A percentile compares a stretch with the other conserved stretches of the same genome.
These are phyloP conservation scores for Leucania comma DNA, from an alignment of 2,888 invertebrate genomes.

Conservation along the genomic window DNA sequence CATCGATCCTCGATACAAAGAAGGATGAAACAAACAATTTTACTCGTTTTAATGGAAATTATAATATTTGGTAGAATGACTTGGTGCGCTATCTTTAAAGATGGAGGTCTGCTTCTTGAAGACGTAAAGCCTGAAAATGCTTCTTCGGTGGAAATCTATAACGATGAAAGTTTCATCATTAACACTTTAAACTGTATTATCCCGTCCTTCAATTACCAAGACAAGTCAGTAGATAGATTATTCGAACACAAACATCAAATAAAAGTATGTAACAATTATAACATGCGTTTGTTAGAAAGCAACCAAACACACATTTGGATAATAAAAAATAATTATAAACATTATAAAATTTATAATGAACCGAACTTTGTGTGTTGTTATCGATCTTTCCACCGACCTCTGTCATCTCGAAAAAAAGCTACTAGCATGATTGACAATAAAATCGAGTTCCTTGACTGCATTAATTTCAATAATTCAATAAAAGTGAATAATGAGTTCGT, in stretches of 20 bases:
- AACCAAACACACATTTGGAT: conserved; percentile 89
- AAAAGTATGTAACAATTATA: conserved; percentile 56
- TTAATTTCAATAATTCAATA: conserved; percentile 79
- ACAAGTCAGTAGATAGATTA: conserved; percentile 63
- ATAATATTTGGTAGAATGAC: conserved; percentile 13
- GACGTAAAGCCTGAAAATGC: neutral
- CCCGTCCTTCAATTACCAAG: conserved; percentile 89
- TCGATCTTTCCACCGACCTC: conserved; percentile 84
- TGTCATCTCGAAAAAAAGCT: neutral
- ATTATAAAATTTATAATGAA: conserved; percentile 67
- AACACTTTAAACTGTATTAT: conserved; percentile 91
- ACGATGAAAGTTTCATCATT: conserved; percentile 79
- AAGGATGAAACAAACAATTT: conserved; percentile 1
- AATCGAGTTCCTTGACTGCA: conserved; percentile 83
- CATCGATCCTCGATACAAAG: neutral
- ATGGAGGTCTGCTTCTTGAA: neutral
- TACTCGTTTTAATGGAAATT: conserved; percentile 16
- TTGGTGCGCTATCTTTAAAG: neutral
- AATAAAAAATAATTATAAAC: conserved; percentile 74
- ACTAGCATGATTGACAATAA: conserved; percentile 6
- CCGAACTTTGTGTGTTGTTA: conserved; percentile 90
- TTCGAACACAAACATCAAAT: neutral
- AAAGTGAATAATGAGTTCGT: conserved; percentile 91
- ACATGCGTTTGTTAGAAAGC: conserved; percentile 69
- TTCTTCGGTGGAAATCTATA: conserved; percentile 27